phyloP scores from a whole-genome alignment of 2,888 invertebrate genomes.

The Gastracanthus pulcherrimus region DNA sequence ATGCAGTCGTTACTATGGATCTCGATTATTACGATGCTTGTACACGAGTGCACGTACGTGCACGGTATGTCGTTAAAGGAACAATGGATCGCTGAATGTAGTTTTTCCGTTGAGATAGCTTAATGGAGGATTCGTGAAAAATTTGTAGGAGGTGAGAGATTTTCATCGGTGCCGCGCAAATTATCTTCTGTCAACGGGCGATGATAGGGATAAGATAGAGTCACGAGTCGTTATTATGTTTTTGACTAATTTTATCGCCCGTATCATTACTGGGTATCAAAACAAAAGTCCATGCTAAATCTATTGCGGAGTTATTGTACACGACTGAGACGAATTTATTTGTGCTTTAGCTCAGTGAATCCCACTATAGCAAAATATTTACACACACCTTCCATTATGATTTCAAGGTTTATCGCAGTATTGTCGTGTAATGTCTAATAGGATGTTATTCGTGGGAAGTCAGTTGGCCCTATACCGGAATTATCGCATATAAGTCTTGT shows the following conservation, averaged over 20 bases:
- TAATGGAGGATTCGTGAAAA: not conserved
- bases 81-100: constrained; percentile 8
- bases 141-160: not conserved
- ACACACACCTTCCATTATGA: too few relatives aligned
- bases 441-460: too few relatives aligned
- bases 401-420: too few relatives aligned
- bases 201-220: constrained; percentile 29
- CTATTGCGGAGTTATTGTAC: too few relatives aligned
- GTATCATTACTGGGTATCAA: constrained; percentile 16
- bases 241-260: constrained; percentile 47
- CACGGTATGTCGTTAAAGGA: not conserved
- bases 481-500: too few relatives aligned
- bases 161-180: not conserved
- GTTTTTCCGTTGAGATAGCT: not conserved
- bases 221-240: constrained; percentile 10
- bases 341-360: not conserved
- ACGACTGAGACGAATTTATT: not conserved
- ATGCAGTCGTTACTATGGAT: not conserved
- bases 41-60: not conserved
- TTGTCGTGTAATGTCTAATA: too few relatives aligned
- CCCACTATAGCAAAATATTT: not conserved
- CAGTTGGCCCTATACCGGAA: too few relatives aligned
- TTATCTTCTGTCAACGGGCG: not conserved
- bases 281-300: constrained; percentile 9
- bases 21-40: not conserved